Evolutionary conservation across 2,797 vertebrate genomes (phyloP).

Genomic region (Stomatorhinus walkeri): DNA sequence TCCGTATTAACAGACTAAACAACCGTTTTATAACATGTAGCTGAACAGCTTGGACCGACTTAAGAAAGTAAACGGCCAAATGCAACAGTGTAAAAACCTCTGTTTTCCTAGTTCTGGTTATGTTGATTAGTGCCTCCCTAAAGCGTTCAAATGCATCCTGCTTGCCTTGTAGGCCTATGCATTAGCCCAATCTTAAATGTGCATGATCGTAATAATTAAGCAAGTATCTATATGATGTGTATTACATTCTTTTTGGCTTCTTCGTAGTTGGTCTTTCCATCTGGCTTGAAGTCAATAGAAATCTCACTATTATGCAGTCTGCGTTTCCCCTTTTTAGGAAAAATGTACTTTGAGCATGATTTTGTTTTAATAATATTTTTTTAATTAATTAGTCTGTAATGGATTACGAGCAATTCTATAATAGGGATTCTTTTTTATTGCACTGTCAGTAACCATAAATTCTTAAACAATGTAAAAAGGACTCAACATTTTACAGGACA

Average conservation of each 20-base stretch:
- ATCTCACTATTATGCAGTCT: not conserved
- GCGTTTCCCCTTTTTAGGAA: not conserved
- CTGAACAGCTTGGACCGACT: not conserved
- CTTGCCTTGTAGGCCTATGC: not conserved
- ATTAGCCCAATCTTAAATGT: not conserved
- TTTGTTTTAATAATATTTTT: not conserved
- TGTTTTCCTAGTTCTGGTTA: not conserved
- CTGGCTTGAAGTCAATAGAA: not conserved
- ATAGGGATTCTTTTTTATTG: not conserved
- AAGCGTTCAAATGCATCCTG: not conserved
- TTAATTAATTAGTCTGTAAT: not conserved
- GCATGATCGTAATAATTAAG: not conserved
- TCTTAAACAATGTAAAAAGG: not conserved
- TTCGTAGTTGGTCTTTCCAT: not conserved
- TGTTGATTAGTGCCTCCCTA: not conserved
- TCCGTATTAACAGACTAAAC: not conserved
- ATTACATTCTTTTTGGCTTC: not conserved
- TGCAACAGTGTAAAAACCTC: not conserved
- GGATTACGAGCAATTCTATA: not conserved
- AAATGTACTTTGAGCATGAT: not conserved
- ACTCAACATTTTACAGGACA: slow-evolving; percentile 53
- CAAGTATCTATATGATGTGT: not conserved
- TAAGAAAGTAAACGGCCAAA: not conserved
- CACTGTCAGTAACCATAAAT: not conserved
- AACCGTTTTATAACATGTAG: not conserved